Evolutionary conservation across 2,113 vertebrate species (phyloP), one percentile per base, ranked within the genome.

Genomic region (Pedetes capensis): DNA sequence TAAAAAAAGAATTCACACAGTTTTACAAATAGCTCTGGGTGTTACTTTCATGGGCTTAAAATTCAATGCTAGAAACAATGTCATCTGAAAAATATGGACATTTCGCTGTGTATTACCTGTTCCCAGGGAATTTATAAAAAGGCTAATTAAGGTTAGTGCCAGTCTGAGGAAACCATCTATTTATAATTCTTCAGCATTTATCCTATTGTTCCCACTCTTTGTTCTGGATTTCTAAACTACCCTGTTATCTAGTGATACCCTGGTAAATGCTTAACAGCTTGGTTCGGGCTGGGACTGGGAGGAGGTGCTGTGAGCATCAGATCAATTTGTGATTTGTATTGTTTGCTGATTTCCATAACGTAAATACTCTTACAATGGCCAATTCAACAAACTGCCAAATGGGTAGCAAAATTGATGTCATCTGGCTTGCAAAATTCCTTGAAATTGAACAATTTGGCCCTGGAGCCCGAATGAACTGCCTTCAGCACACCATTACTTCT

Each of bases 121-220:
- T 89, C 80, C 69, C 42, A 75, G 29, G 49, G 49, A 81, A 86
- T 84, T 86, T 71, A 72, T 51, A 57, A 88, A 95, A 89, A 63
- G 74, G 64, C 27, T 95, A 78, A 80, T 13, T 32, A 81, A 82
- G 51, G 84, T 74, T 12, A 94, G 39, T 57, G 57, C 66, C 83
- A 49, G 57, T 74, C 85, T 64, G 29, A 91, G n/a, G 78, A 96
- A 82, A 44, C 11, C 39, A 74, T 44, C 57, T 34, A 25, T 44
- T 37, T 51, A 3, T 37, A 81, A 66, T 71, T 87, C n/a, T 90
- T 61, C 25, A 47, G 42, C 64, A 27, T 47, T 59, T 39, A 71
- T 69, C 37, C 61, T n/a, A 3, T 47, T 61, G 34, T 23, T 49
- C 22, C 47, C 13, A 53, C 12, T 5, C 39, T 85, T 44, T 2